Percentiles rank a stretch among this genome's conserved stretches.
Evolutionary conservation across 2,113 vertebrate genomes (phyloP).

Genomic region (Balaeniceps rex): DNA sequence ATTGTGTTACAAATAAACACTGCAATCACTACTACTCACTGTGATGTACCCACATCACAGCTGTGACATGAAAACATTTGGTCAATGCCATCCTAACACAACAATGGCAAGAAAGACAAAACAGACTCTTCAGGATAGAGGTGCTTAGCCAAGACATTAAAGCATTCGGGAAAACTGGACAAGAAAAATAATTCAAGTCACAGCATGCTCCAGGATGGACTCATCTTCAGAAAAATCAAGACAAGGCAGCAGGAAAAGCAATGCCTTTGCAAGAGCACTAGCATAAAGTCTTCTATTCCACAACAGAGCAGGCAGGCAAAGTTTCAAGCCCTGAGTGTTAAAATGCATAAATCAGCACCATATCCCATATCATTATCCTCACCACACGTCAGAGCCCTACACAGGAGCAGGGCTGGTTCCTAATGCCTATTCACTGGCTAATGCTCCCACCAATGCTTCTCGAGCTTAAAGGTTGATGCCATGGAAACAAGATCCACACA

Average conservation of each 20-base stretch:
- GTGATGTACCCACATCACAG: fast-evolving
- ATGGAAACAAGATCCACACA: constrained; percentile 56
- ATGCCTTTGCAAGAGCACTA: not conserved
- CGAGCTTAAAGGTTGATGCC: not conserved
- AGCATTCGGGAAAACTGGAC: not conserved
- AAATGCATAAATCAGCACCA: not conserved
- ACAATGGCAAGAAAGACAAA: not conserved
- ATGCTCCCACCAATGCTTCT: not conserved
- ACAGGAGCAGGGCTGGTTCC: not conserved
- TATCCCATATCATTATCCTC: not conserved
- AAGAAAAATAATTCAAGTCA: not conserved
- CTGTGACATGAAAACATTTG: not conserved
- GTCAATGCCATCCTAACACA: not conserved
- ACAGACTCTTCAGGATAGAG: not conserved
- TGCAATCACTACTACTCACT: not conserved
- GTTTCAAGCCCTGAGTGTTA: not conserved
- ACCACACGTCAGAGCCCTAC: not conserved
- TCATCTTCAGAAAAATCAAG: not conserved
- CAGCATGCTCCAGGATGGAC: not conserved
- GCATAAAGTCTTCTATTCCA: not conserved
- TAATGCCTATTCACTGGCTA: constrained; percentile 7
- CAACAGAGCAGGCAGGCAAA: not conserved
- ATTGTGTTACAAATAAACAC: not conserved
- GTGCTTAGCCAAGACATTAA: not conserved
- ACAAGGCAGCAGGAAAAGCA: not conserved